Conservation (phyloP, 2,888 invertebrate species). For the Platypus cylindrus region DNA sequence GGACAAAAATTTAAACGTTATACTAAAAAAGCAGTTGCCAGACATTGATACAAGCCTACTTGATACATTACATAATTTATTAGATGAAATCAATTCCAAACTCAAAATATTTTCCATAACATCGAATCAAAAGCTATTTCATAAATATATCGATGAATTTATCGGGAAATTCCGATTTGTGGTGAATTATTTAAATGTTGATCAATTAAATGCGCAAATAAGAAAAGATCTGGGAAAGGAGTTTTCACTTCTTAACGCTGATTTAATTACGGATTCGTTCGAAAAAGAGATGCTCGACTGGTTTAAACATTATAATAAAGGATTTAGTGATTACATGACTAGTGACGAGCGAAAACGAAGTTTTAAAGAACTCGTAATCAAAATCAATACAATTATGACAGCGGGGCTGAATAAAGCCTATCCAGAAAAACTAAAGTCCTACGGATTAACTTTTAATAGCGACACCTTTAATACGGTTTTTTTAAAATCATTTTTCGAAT, state of each 20-base stretch:
- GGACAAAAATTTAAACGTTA: too few relatives aligned
- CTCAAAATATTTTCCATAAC: too few relatives aligned
- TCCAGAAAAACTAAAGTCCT: constrained; percentile 8
- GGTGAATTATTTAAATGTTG: constrained; percentile 9
- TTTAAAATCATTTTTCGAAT: neutral
- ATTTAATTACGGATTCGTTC: constrained; percentile 10
- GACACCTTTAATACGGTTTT: constrained; percentile 1
- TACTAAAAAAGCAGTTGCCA: too few relatives aligned
- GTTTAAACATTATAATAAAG: constrained; percentile 9
- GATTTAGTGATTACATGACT: constrained; percentile 6
- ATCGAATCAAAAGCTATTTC: too few relatives aligned
- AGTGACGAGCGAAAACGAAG: neutral
- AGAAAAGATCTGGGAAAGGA: constrained; percentile 5
- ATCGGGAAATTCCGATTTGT: constrained; percentile 8
- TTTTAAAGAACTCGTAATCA: constrained; percentile 2
- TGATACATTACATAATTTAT: too few relatives aligned
- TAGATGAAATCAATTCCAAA: too few relatives aligned
- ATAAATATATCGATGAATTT: constrained; percentile 6
- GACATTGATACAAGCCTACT: too few relatives aligned
- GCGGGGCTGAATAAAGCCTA: constrained; percentile 9
- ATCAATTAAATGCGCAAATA: constrained; percentile 6
- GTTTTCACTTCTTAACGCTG: constrained; percentile 9
- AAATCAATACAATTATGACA: constrained; percentile 5
- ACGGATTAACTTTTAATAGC: constrained; percentile 1
- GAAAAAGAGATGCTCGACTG: constrained; percentile 11